phyloP scores from a whole-genome alignment of 2,888 invertebrate species.

The Ochropleura plecta region DNA sequence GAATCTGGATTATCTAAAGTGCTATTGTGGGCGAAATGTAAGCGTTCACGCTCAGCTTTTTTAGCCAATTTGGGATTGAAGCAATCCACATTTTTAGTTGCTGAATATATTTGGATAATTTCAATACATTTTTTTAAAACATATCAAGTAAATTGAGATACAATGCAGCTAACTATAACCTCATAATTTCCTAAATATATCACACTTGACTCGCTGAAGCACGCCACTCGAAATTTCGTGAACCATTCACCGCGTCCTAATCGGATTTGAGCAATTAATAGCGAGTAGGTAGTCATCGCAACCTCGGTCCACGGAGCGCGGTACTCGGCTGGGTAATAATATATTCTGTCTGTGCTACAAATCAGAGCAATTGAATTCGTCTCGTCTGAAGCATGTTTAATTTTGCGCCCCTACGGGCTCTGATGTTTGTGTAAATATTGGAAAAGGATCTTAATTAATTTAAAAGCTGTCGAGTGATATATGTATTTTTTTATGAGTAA shows the following conservation, averaged over 20 bases:
- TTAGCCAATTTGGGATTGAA: not conserved
- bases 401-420: slow-evolving; percentile 55
- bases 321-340: slow-evolving; percentile 45
- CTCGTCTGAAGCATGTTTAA: slow-evolving; percentile 71
- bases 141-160: not conserved
- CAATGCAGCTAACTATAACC: not conserved
- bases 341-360: slow-evolving; percentile 61
- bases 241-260: slow-evolving; percentile 50
- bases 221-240: slow-evolving; percentile 33
- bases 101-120: not conserved
- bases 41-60: slow-evolving; percentile 4
- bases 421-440: slow-evolving; percentile 50
- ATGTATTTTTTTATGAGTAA: not conserved
- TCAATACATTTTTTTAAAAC: not conserved
- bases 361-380: slow-evolving; percentile 68
- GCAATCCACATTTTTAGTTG: not conserved
- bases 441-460: slow-evolving; percentile 45
- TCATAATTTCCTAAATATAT: slow-evolving; percentile 14
- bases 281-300: slow-evolving; percentile 46
- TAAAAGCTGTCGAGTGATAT: slow-evolving; percentile 31
- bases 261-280: slow-evolving; percentile 64
- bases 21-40: slow-evolving; percentile 25
- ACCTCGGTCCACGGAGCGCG: slow-evolving; percentile 5
- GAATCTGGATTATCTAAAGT: slow-evolving; percentile 38
- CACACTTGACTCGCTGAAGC: slow-evolving; percentile 7